These are phyloP conservation scores for Eutrigla gurnardus DNA, from an alignment of 2,797 vertebrate genomes.

Conservation along the genomic window DNA sequence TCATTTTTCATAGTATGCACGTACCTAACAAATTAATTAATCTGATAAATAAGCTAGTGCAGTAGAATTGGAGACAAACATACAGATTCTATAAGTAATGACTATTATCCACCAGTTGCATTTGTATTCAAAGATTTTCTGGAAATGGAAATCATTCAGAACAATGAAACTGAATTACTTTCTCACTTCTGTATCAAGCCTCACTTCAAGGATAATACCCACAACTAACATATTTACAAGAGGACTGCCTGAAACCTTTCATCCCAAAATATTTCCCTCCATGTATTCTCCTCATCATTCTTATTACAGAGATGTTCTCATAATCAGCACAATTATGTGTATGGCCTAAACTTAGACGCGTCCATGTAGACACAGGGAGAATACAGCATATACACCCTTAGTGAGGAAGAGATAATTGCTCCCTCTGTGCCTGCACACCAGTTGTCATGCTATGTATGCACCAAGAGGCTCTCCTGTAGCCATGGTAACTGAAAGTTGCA, in stretches of 20 bases:
- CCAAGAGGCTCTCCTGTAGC: slow-evolving; percentile 58
- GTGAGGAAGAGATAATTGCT: slow-evolving; percentile 74
- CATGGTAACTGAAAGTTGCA: slow-evolving; percentile 74
- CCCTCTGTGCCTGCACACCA: slow-evolving; percentile 63
- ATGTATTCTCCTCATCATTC: slow-evolving; percentile 15
- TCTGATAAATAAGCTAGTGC: not conserved
- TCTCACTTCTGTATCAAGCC: not conserved
- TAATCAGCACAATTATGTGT: slow-evolving; percentile 52
- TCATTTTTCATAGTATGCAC: not conserved
- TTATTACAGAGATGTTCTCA: slow-evolving; percentile 33
- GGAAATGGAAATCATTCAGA: not conserved
- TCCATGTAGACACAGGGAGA: slow-evolving; percentile 1
- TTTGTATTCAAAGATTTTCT: not conserved
- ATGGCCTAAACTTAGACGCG: slow-evolving; percentile 34
- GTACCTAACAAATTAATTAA: not conserved
- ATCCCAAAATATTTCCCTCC: slow-evolving; percentile 5
- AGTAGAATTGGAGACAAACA: no score
- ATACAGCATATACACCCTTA: slow-evolving; percentile 10
- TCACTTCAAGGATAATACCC: slow-evolving; percentile 18
- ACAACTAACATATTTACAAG: not conserved
- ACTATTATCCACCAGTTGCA: not conserved
- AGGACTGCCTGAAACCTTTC: slow-evolving; percentile 1
- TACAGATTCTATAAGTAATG: not conserved
- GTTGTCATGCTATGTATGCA: slow-evolving; percentile 54
- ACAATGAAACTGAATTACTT: not conserved